phyloP scores from a whole-genome alignment of 2,113 vertebrate genomes.

The Grus americana region DNA sequence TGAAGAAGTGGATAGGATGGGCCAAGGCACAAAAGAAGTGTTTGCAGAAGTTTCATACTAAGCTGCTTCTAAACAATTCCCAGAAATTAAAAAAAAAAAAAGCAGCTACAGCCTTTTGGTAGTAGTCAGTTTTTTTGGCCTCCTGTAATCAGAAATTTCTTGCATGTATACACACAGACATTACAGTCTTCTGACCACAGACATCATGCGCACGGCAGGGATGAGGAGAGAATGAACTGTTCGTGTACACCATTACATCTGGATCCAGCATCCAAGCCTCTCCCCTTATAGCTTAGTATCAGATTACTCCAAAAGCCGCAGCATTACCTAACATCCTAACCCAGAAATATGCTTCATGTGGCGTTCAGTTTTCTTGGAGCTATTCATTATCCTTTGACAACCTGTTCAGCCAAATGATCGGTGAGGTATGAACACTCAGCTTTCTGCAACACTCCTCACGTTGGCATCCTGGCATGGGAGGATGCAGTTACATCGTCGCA shows the following conservation, averaged over 20 bases:
- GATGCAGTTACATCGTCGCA: not conserved
- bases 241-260: not conserved
- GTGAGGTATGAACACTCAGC: not conserved
- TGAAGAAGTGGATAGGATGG: not conserved
- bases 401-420: not conserved
- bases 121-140: not conserved
- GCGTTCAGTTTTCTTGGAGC: not conserved
- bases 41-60: not conserved
- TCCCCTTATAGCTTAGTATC: not conserved
- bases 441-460: not conserved
- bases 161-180: not conserved
- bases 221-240: not conserved
- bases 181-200: not conserved
- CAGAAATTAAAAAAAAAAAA: not conserved
- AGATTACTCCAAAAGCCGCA: not conserved
- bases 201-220: not conserved
- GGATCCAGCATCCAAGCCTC: not conserved
- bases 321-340: not conserved
- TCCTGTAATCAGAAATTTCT: not conserved
- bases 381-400: not conserved
- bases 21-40: not conserved
- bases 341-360: not conserved
- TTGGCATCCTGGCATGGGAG: fast-evolving
- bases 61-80: not conserved
- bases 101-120: not conserved